phyloP scores from a whole-genome alignment of 2,888 invertebrate genomes.

The Pseudeuparius sepicola region DNA sequence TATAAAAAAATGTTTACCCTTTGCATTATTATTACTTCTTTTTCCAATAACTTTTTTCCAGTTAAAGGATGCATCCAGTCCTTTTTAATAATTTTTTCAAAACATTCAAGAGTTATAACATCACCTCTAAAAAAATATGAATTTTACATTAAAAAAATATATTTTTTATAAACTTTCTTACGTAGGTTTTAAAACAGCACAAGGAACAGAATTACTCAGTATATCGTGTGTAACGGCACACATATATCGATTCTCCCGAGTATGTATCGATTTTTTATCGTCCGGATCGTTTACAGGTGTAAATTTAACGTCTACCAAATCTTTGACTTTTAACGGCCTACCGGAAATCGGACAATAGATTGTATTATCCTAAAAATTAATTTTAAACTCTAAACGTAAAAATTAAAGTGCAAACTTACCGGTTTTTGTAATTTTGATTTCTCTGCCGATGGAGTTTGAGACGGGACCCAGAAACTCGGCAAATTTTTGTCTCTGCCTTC shows the following conservation, averaged over 20 bases:
- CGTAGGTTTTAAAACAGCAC: conserved; percentile 84
- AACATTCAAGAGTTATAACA: conserved; percentile 92
- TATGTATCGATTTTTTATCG: conserved; percentile 75
- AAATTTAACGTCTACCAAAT: conserved; percentile 88
- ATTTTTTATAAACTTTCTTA: conserved; percentile 40
- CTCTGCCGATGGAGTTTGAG: conserved; percentile 77
- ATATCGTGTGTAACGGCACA: conserved; percentile 97
- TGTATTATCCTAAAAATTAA: conserved; percentile 48
- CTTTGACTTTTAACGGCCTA: conserved; percentile 79
- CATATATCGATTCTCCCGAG: conserved; percentile 88
- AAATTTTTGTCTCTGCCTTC: conserved; percentile 67
- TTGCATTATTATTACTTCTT: conserved; percentile 87
- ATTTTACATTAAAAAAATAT: not conserved
- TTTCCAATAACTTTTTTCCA: conserved; percentile 70
- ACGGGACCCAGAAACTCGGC: conserved; percentile 96
- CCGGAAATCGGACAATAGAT: conserved; percentile 79
- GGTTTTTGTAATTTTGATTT: conserved; percentile 62
- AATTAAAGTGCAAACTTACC: too few relatives aligned
- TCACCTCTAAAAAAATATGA: conserved; percentile 61
- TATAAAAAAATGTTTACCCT: conserved; percentile 46
- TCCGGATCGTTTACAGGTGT: conserved; percentile 81
- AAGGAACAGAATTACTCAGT: conserved; percentile 87
- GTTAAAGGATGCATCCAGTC: conserved; percentile 95
- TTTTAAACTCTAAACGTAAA: too few relatives aligned
- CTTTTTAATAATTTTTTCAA: conserved; percentile 91